Evolutionary conservation across 2,797 vertebrate genomes (phyloP).

Genomic region (Acanthurus tractus): DNA sequence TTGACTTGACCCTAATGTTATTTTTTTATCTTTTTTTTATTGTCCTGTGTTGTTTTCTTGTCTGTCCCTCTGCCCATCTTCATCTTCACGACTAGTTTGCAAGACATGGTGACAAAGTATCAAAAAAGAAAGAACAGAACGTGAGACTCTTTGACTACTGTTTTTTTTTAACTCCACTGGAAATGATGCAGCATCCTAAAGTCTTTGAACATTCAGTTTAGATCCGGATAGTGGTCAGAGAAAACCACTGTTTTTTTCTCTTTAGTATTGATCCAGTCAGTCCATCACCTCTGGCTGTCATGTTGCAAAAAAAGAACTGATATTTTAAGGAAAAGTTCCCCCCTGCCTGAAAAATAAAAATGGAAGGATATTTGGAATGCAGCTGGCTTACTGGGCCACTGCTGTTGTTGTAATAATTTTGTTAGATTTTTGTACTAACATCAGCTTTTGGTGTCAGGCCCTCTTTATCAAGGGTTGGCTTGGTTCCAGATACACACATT

Average conservation of each 20-base stretch:
- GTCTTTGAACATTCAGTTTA: constrained; percentile 38
- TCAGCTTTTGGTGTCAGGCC: constrained; percentile 20
- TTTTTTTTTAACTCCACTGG: constrained; percentile 50
- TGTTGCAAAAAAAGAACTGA: constrained; percentile 16
- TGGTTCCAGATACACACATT: constrained; percentile 20
- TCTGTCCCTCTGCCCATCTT: constrained; percentile 53
- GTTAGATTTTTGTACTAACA: constrained; percentile 18
- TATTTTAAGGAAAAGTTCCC: constrained; percentile 18
- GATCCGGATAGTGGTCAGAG: constrained; percentile 19
- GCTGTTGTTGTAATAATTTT: constrained; percentile 9
- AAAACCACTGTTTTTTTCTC: neutral
- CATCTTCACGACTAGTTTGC: constrained; percentile 89
- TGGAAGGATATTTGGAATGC: neutral
- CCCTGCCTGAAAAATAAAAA: neutral
- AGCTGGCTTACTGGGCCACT: neutral
- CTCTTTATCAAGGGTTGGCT: constrained; percentile 23
- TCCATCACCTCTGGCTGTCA: constrained; percentile 35
- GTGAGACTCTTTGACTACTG: constrained; percentile 86
- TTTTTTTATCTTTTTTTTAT: constrained; percentile 55
- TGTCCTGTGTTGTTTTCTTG: constrained; percentile 51
- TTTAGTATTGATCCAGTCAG: constrained; percentile 40
- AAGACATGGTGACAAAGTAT: constrained; percentile 99
- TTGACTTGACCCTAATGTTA: constrained; percentile 45
- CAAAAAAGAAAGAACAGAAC: constrained; percentile 96
- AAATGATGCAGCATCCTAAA: constrained; percentile 77